These are phyloP conservation scores for Hipposideros larvatus DNA, from an alignment of 2,797 vertebrate genomes.

Conservation along the genomic window DNA sequence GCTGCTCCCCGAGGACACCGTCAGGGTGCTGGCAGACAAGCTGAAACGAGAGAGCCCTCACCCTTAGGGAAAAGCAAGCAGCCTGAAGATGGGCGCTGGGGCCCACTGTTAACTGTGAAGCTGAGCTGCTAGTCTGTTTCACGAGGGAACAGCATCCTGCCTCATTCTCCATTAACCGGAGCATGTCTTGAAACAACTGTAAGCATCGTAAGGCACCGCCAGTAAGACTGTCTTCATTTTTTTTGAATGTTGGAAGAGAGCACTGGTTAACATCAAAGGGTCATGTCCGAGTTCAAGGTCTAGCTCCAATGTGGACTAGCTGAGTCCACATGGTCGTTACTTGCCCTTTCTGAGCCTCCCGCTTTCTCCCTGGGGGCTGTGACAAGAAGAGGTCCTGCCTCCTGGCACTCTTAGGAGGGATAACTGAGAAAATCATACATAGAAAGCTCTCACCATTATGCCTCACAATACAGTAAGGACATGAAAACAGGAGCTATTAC, in stretches of 20 bases:
- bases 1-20: conserved; percentile 97
- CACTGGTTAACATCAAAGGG: background rate
- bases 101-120: accelerated
- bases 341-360: background rate
- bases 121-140: background rate
- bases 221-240: background rate
- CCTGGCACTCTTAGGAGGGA: background rate
- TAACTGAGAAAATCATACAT: background rate
- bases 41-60: conserved; percentile 84
- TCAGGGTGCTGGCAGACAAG: conserved; percentile 97
- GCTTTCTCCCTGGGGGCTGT: background rate
- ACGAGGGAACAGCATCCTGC: background rate
- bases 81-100: background rate
- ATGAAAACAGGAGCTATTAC: background rate
- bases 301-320: conserved; percentile 75
- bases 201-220: background rate
- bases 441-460: background rate
- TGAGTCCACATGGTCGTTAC: background rate
- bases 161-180: background rate
- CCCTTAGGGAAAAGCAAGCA: background rate
- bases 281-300: conserved; percentile 76
- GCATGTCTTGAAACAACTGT: background rate
- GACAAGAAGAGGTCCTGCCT: background rate
- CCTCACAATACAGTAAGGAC: background rate
- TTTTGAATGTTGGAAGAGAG: background rate